Evolutionary conservation across 2,888 invertebrate genomes (phyloP), one percentile per base, ranked within the genome.

Genomic region (Drosophila phalerata): DNA sequence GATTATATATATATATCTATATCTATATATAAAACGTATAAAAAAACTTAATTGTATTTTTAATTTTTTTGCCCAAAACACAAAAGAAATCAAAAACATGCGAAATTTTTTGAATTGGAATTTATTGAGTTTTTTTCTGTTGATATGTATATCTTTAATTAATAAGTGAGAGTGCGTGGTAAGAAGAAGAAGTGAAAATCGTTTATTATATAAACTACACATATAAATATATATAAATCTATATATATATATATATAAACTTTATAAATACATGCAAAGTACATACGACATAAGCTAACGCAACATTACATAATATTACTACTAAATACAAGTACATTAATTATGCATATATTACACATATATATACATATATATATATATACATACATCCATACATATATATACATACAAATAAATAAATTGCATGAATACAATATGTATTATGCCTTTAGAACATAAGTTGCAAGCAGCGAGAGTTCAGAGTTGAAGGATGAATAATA

Each of bases 381-480:
- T n/a, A 73, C 17, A 75, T 37, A 73, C 11, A 63, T 53, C 13
- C 37, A 76, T 62, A 64, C 9, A 52, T 30, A 62, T 32, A n/a
- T 6, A 63, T n/a, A 73, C 17, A 75, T 37, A 73, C 11, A 63
- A 72, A 62, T 68, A 68, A 69, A 62, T 69, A 74, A 74, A 73
- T 69, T 73, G 51, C 56, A 64, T 75, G 55, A n/a, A 69, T 62
- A 64, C 56, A 62, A 51, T 77, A 72, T 81, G 75, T 84, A 84
- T 82, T 87, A 82, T 80, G 82, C 86, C 74, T 79, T 79, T 85
- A 83, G 83, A 67, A 61, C 42, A 28, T 83, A 82, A 82, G 82
- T 73, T 73, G 65, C 64, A 61, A 81, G 45, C 52, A 61, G 58
- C 43, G 48, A 57, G 40, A 69, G 73, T 52, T 68, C 62, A 57